Evolutionary conservation across 2,113 vertebrate species (phyloP), one percentile per base, ranked within the genome.

Genomic region (Oryzias celebensis): DNA sequence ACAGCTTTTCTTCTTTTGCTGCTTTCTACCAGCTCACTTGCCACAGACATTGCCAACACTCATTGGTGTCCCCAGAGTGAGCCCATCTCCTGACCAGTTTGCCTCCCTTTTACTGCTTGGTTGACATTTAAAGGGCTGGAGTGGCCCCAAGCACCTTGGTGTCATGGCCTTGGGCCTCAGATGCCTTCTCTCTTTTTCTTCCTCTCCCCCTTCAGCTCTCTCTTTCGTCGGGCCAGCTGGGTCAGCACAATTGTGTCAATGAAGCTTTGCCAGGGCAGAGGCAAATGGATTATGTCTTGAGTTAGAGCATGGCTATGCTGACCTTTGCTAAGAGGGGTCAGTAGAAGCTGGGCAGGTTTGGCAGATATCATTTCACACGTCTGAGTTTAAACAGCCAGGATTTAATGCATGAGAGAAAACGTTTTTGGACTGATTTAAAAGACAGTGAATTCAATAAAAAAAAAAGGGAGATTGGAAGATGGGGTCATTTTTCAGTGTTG

Each of bases 81-180:
- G 68, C 18, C 15, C 48, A 8, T 47, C 62, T 75, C 66, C 70
- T 70, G 71, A 54, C 62, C 68, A 68, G 45, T 58, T 72, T 49
- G 73, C 49, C 67, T 65, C 68, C 68, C 78, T 60, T 60, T 68
- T 41, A 45, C 36, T 70, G 80, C 83, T 78, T 75, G 71, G 84
- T 71, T 93, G 92, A 91, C 91, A 90, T 93, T 92, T 92, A 91
- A 91, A 92, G 89, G 91, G 90, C 88, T 89, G 60, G 78, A 23
- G 78, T 91, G 85, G 87, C 90, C 90, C 84, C 82, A 61, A 90
- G 91, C 89, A 68, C 68, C 79, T 22, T 71, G 46, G 80, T 89
- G 89, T 89, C 85, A 80, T 87, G 85, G 87, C 90, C 89, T 88
- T 87, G 82, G 87, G 90, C 86, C 81, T 75, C 68, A 74, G 66